Evolutionary conservation across 2,888 invertebrate species (phyloP).

Genomic region (Caenorhabditis plicata): DNA sequence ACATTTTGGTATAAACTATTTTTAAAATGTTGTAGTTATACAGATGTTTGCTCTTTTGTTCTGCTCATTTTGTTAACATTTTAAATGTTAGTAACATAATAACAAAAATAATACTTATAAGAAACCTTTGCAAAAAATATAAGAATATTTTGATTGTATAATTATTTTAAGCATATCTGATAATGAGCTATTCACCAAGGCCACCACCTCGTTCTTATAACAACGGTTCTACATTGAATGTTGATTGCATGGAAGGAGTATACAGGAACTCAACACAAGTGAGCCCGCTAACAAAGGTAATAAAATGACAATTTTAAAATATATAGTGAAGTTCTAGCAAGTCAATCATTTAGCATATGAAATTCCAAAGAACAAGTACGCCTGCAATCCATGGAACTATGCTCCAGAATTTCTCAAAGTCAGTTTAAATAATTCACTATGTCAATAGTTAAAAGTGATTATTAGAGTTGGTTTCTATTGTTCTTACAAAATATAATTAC

Average conservation of each 20-base stretch:
- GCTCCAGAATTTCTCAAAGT: constrained; percentile 64
- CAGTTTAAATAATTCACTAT: background rate
- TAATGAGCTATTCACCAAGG: constrained; percentile 31
- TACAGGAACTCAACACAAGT: constrained; percentile 51
- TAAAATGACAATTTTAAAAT: background rate
- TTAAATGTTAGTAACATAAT: no score
- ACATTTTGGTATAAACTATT: no score
- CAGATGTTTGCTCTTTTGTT: background rate
- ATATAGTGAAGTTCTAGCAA: constrained; percentile 52
- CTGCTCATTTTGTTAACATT: background rate
- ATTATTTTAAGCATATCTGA: background rate
- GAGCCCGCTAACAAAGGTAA: constrained; percentile 59
- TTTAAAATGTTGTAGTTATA: no score
- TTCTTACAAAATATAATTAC: background rate
- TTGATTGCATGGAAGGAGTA: constrained; percentile 45
- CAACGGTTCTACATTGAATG: constrained; percentile 37
- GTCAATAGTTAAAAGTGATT: background rate
- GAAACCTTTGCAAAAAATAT: no score
- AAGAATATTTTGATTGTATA: no score
- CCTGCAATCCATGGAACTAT: constrained; percentile 62
- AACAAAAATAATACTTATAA: no score
- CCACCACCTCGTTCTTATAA: constrained; percentile 41
- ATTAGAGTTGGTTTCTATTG: background rate
- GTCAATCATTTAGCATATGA: constrained; percentile 65
- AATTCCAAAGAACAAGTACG: constrained; percentile 64